Conservation (phyloP, 2,113 vertebrate species). For the Daubentonia madagascariensis region DNA sequence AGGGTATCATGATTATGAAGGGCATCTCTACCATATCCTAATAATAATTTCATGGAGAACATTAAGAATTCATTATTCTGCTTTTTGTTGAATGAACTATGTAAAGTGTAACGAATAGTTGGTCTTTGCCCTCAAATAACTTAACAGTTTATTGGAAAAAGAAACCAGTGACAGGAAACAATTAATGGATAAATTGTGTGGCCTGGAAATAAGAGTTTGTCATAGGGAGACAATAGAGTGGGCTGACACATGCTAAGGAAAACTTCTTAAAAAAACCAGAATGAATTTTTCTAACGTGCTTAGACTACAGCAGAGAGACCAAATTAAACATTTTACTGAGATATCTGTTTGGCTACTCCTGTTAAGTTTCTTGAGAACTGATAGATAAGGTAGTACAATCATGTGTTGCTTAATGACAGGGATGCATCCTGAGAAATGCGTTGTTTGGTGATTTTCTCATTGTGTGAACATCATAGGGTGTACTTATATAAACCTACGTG, state of each 20-base stretch:
- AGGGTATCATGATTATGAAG: neutral
- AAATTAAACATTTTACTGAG: neutral
- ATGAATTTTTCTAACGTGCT: neutral
- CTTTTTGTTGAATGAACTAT: slow-evolving; percentile 34
- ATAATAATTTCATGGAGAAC: slow-evolving; percentile 1
- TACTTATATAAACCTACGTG: neutral
- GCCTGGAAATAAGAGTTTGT: slow-evolving; percentile 37
- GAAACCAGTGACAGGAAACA: slow-evolving; percentile 16
- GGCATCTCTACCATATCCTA: neutral
- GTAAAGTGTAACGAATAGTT: neutral
- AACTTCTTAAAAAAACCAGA: neutral
- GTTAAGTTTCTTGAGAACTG: slow-evolving; percentile 11
- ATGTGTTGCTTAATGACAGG: neutral
- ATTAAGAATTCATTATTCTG: slow-evolving; percentile 38
- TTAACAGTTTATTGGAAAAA: neutral
- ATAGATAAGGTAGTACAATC: neutral
- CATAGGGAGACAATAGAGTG: neutral
- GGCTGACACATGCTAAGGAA: neutral
- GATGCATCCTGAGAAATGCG: neutral
- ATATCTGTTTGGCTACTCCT: neutral
- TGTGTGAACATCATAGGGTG: neutral
- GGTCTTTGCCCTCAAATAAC: slow-evolving; percentile 2
- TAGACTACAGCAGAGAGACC: neutral
- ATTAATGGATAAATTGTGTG: neutral
- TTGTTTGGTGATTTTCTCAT: neutral